phyloP scores from a whole-genome alignment of 2,888 invertebrate species.

The Platynereis dumerilii region DNA sequence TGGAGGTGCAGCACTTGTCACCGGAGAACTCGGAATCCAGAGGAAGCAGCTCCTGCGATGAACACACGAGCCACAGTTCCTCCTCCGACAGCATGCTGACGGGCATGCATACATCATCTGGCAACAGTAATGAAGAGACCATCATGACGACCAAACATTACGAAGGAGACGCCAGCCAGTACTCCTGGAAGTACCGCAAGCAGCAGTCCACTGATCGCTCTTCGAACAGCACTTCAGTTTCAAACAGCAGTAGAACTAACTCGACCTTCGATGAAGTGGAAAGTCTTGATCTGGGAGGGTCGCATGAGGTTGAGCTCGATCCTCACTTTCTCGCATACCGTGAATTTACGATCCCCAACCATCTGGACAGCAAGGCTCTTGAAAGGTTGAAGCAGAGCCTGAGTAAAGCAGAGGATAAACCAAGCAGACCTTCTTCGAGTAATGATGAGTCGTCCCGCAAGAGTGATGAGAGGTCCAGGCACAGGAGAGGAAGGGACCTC shows the following conservation, averaged over 20 bases:
- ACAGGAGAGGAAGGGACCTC: neutral
- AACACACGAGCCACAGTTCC: no score
- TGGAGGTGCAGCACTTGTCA: no score
- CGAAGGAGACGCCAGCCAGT: no score
- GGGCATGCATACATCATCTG: no score
- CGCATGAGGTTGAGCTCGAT: slow-evolving; percentile 13
- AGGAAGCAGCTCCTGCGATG: no score
- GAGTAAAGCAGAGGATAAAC: neutral
- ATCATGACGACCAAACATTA: no score
- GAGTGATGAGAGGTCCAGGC: neutral
- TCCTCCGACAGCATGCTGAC: no score
- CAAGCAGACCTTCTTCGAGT: neutral
- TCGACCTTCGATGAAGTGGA: slow-evolving; percentile 24
- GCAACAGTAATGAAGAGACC: no score
- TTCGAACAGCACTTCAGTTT: neutral
- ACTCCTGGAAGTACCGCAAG: neutral
- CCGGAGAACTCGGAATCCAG: no score
- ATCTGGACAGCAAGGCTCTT: neutral
- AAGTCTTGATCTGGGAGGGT: slow-evolving; percentile 18
- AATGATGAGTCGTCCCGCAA: neutral
- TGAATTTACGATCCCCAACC: neutral
- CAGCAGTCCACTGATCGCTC: neutral
- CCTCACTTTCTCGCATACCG: slow-evolving; percentile 4
- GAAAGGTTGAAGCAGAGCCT: neutral
- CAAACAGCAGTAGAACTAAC: slow-evolving; percentile 8